Base-by-base conservation (phyloP, 2,888 invertebrate species). In the Creontiades dilutus region DNA sequence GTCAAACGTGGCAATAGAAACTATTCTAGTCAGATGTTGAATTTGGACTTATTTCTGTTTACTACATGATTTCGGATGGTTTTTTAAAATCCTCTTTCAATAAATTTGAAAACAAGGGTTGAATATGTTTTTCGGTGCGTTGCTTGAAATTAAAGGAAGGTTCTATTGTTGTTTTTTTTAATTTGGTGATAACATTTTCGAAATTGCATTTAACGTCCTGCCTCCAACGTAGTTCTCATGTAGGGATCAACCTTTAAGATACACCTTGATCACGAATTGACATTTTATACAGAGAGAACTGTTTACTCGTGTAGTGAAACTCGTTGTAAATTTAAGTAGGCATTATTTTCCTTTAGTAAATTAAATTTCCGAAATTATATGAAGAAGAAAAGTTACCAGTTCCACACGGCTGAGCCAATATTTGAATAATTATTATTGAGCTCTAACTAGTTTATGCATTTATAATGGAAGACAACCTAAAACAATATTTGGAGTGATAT, bases 401-500 rank as follows among this genome's bases (percentile, higher is more conserved):
- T 23, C 9, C 27, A 68, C 68, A 16, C 57, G n/a, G 16, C 57
- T 57, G 19, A 57, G 57, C n/a, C 57, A 16, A 37, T 37, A 37
- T 37, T 37, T 37, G 37, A 4, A 4, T 52, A 52, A 68, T 68
- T 27, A 61, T n/a, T 19, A 68, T 68, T 23, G 57, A 57, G 23
- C 68, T 68, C 23, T 23, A 5, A 23, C 23, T 68, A 27, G 23
- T 23, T 68, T 23, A 23, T 68, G 68, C 68, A 68, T 68, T 68
- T 68, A 68, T 23, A 23, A 68, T 23, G 27, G 23, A 68, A 52
- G 52, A 68, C 23, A 23, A 68, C 68, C 23, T 27, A 27, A 61
- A 61, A 61, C 68, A 68, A 68, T 68, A 68, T 68, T 68, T 23
- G 23, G 23, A 68, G 27, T 68, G 23, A 68, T 61, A 61, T 19